Percentiles rank a stretch among this genome's conserved stretches.
Evolutionary conservation across 2,113 vertebrate genomes (phyloP).

Genomic region (Colossoma macropomum): DNA sequence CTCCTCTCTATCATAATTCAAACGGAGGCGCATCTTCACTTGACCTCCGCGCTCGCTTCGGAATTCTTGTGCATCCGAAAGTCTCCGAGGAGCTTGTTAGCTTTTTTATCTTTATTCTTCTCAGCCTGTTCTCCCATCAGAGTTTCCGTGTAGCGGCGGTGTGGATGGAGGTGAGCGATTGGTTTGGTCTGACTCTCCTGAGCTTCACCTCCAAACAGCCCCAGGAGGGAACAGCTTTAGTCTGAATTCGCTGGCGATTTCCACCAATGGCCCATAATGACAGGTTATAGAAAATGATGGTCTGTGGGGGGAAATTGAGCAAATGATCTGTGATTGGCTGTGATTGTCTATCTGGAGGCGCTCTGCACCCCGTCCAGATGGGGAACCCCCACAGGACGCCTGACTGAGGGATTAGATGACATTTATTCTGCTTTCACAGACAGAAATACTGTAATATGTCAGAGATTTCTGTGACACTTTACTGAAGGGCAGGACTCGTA

Average conservation of each 20-base stretch:
- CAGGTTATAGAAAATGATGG: slow-evolving; percentile 53
- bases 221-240: slow-evolving; percentile 18
- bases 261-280: slow-evolving; percentile 46
- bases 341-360: slow-evolving; percentile 22
- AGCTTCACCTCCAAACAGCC: slow-evolving; percentile 39
- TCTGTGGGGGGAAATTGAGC: slow-evolving; percentile 5
- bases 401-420: slow-evolving; percentile 13
- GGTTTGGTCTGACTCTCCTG: slow-evolving; percentile 18
- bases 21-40: slow-evolving; percentile 30
- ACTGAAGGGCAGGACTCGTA: not conserved
- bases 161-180: not conserved
- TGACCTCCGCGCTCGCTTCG: slow-evolving; percentile 26
- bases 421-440: slow-evolving; percentile 28
- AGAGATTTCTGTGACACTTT: slow-evolving; percentile 1
- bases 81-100: slow-evolving; percentile 46
- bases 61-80: not conserved
- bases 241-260: slow-evolving; percentile 48
- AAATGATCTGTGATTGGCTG: slow-evolving; percentile 7
- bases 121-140: slow-evolving; percentile 28
- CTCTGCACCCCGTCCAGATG: not conserved
- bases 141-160: not conserved
- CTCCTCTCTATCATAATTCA: slow-evolving; percentile 32
- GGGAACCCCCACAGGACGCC: not conserved
- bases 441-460: slow-evolving; percentile 39
- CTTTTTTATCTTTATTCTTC: slow-evolving; percentile 35